These are phyloP conservation scores for Tangara arthus DNA, from an alignment of 2,797 vertebrate species.

Conservation along the genomic window DNA sequence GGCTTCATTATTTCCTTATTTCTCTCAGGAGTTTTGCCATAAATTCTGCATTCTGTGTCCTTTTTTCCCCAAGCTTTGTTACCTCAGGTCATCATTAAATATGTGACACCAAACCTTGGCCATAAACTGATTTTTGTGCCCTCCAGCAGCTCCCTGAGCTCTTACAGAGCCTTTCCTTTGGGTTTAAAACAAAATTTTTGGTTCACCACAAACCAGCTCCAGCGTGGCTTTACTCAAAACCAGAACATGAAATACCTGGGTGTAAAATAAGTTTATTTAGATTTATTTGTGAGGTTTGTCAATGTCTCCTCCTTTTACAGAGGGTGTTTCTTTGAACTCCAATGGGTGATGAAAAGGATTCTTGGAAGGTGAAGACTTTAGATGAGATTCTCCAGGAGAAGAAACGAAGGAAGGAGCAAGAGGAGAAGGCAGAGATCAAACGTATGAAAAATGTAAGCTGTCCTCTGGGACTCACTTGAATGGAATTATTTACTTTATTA, in stretches of 20 bases:
- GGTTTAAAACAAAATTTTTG: neutral
- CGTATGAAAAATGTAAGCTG: slow-evolving; percentile 88
- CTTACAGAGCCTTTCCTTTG: neutral
- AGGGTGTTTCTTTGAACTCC: slow-evolving; percentile 74
- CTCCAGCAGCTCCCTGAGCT: neutral
- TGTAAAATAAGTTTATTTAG: fast-evolving
- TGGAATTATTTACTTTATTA: neutral
- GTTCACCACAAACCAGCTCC: fast-evolving
- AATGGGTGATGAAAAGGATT: slow-evolving; percentile 99
- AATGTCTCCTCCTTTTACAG: neutral
- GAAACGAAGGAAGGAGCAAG: slow-evolving; percentile 93
- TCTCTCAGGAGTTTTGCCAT: neutral
- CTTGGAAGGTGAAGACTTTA: slow-evolving; percentile 99
- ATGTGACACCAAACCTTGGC: neutral
- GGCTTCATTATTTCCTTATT: fast-evolving
- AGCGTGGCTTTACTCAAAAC: fast-evolving
- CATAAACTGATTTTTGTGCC: fast-evolving
- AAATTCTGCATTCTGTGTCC: neutral
- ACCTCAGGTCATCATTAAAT: neutral
- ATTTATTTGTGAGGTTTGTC: fast-evolving
- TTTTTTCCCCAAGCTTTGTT: neutral
- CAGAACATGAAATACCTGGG: fast-evolving
- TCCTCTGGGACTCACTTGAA: neutral
- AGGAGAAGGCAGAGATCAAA: slow-evolving; percentile 90
- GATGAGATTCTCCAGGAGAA: slow-evolving; percentile 99